Conservation (phyloP, 2,797 vertebrate genomes). For the Eutrigla gurnardus region DNA sequence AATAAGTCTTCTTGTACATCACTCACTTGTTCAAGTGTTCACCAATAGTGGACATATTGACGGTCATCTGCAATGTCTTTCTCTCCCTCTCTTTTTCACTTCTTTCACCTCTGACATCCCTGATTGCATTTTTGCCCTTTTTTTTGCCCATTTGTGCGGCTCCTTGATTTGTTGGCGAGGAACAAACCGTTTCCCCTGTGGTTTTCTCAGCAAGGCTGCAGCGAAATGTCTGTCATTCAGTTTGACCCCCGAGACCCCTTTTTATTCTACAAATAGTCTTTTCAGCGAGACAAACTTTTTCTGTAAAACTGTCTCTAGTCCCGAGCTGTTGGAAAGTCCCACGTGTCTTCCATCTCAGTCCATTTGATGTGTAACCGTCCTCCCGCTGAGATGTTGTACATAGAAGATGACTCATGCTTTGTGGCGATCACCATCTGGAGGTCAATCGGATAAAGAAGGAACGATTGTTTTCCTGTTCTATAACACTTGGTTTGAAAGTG, state of each 20-base stretch:
- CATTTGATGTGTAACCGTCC: conserved; percentile 19
- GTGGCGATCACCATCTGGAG: neutral
- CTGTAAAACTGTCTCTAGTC: conserved; percentile 15
- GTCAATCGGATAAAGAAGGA: conserved; percentile 6
- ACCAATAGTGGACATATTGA: neutral
- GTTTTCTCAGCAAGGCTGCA: conserved; percentile 21
- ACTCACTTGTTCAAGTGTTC: neutral
- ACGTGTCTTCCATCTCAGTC: conserved; percentile 9
- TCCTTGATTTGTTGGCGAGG: conserved; percentile 34
- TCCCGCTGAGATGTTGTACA: conserved; percentile 9
- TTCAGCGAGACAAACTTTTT: conserved; percentile 35
- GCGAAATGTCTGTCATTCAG: conserved; percentile 38
- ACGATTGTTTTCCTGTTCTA: neutral
- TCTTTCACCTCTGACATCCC: conserved; percentile 6
- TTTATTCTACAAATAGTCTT: neutral
- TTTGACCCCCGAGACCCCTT: conserved; percentile 31
- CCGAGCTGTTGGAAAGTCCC: neutral
- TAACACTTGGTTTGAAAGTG: neutral
- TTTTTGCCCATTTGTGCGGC: conserved; percentile 26
- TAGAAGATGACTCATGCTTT: conserved; percentile 10
- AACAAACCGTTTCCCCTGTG: conserved; percentile 33
- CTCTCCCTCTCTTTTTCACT: neutral
- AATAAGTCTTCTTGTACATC: neutral
- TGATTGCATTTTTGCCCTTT: conserved; percentile 32
- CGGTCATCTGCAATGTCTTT: conserved; percentile 11